These are phyloP conservation scores for Bolinopsis microptera DNA, from an alignment of 37 sponge, comb jelly and placozoan genomes.

Conservation along the genomic window DNA sequence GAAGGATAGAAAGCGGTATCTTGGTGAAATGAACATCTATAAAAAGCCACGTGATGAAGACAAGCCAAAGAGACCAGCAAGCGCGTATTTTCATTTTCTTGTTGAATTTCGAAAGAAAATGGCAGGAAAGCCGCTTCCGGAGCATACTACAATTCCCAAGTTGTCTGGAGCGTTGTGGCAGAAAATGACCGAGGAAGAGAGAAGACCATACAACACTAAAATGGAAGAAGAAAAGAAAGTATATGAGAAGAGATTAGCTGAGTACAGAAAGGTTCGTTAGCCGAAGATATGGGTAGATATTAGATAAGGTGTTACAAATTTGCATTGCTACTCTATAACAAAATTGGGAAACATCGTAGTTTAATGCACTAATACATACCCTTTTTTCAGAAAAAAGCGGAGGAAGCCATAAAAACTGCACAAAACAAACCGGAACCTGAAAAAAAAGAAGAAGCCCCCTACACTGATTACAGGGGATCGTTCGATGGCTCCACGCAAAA, in stretches of 20 bases:
- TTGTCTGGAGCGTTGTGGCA: constrained; percentile 55
- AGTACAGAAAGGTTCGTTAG: constrained; percentile 50
- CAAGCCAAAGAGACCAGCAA: constrained; percentile 66
- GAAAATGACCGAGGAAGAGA: constrained; percentile 62
- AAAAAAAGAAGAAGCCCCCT: not conserved
- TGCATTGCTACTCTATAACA: too few species aligned
- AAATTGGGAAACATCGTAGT: too few species aligned
- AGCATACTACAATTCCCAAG: constrained; percentile 54
- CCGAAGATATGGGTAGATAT: too few species aligned
- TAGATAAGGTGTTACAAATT: too few species aligned
- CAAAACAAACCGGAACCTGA: constrained; percentile 32
- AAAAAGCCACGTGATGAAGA: constrained; percentile 62
- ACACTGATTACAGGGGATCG: not conserved
- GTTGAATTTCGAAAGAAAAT: constrained; percentile 64
- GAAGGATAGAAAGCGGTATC: constrained; percentile 28
- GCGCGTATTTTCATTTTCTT: constrained; percentile 64
- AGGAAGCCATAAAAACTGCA: constrained; percentile 40
- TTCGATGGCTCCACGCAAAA: not conserved
- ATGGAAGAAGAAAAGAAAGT: constrained; percentile 63
- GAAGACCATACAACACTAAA: constrained; percentile 51
- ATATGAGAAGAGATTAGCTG: constrained; percentile 47
- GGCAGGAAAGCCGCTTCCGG: constrained; percentile 59
- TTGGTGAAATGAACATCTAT: constrained; percentile 54
- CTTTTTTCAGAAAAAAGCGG: constrained; percentile 43
- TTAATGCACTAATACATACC: too few species aligned